phyloP scores from a whole-genome alignment of 2,888 invertebrate genomes.

The Macrosoma leucophasiata region DNA sequence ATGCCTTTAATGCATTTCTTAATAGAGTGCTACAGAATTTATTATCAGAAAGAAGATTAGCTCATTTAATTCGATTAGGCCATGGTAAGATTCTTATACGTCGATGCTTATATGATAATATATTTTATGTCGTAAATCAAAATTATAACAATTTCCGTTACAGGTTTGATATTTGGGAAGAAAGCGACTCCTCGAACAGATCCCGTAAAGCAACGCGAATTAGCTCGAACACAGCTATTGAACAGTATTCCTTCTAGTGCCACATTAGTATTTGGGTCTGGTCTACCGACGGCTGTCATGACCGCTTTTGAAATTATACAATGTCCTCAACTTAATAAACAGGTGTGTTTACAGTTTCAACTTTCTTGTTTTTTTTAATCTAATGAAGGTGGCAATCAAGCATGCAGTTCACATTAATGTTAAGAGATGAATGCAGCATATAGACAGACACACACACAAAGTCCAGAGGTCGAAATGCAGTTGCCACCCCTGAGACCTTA shows the following conservation, averaged over 20 bases:
- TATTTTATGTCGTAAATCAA: neutral
- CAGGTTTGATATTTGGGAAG: constrained; percentile 52
- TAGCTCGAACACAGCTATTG: constrained; percentile 57
- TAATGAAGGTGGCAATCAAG: no score
- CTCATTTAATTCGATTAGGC: constrained; percentile 74
- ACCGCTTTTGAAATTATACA: constrained; percentile 65
- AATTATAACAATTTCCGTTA: constrained; percentile 11
- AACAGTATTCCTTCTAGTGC: constrained; percentile 33
- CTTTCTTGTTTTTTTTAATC: no score
- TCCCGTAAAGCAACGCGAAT: constrained; percentile 26
- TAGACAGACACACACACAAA: no score
- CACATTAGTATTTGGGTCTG: constrained; percentile 34
- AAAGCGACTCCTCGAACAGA: constrained; percentile 27
- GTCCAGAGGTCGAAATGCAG: no score
- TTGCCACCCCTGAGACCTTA: no score
- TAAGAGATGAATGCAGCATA: no score
- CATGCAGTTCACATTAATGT: no score
- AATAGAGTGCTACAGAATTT: constrained; percentile 47
- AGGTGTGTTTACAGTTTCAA: constrained; percentile 33
- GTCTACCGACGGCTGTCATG: constrained; percentile 46
- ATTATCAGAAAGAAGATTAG: constrained; percentile 71
- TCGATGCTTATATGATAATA: neutral
- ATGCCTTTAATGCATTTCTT: constrained; percentile 46
- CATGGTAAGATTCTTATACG: constrained; percentile 60
- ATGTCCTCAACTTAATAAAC: constrained; percentile 77